Evolutionary conservation across 64 coral and sea anemone genomes (phyloP).

Genomic region (Catalaphyllia jardinei): DNA sequence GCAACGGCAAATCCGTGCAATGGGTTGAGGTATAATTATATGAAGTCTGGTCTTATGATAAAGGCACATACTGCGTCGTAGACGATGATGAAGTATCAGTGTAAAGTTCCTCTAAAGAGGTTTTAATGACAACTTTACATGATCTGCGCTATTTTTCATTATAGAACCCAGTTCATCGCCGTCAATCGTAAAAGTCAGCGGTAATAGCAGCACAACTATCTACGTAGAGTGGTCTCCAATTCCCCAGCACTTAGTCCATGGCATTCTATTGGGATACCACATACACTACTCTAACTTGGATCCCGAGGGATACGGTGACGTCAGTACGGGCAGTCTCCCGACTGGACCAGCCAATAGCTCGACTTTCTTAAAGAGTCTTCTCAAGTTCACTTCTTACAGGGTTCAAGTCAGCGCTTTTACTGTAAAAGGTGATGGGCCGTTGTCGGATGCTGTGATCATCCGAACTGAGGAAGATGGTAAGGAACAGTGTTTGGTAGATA

Average conservation of each 20-base stretch:
- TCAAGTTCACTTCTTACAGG: slow-evolving; percentile 64
- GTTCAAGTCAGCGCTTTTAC: slow-evolving; percentile 73
- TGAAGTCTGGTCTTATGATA: too few relatives aligned
- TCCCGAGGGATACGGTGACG: slow-evolving; percentile 19
- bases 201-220: slow-evolving; percentile 44
- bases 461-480: slow-evolving; percentile 79
- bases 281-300: slow-evolving; percentile 22
- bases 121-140: not conserved
- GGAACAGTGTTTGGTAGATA: not conserved
- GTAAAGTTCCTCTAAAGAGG: too few relatives aligned
- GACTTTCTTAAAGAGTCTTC: slow-evolving; percentile 32
- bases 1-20: too few relatives aligned
- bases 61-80: too few relatives aligned
- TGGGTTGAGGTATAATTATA: too few relatives aligned
- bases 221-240: slow-evolving; percentile 47
- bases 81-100: too few relatives aligned
- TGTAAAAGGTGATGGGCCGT: slow-evolving; percentile 58
- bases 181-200: slow-evolving; percentile 1
- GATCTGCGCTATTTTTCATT: not conserved
- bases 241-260: slow-evolving; percentile 26
- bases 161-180: slow-evolving; percentile 37
- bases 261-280: slow-evolving; percentile 44
- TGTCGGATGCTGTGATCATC: slow-evolving; percentile 34
- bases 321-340: not conserved
- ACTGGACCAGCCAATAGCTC: slow-evolving; percentile 17